Evolutionary conservation across 2,113 vertebrate species (phyloP).

Genomic region (Sylvietta virens): DNA sequence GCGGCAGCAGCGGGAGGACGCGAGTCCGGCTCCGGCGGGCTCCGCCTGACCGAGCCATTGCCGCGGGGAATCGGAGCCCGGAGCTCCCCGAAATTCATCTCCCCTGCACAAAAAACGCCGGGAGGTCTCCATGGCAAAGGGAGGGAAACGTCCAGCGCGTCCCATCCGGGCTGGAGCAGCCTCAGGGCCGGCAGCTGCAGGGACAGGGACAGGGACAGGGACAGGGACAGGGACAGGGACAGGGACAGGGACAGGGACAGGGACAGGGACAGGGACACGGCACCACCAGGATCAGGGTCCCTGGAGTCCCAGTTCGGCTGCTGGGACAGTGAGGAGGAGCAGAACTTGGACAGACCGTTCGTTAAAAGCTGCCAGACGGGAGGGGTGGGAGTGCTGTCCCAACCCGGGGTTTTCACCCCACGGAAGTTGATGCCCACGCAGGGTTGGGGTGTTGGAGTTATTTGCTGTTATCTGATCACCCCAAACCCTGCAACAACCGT

Average conservation of each 20-base stretch:
- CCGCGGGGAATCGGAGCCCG: constrained; percentile 30
- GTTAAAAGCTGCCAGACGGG: background rate
- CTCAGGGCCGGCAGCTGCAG: background rate
- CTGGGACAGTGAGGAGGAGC: background rate
- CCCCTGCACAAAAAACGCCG: background rate
- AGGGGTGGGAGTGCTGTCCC: background rate
- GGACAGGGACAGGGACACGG: background rate
- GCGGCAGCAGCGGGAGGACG: constrained; percentile 27
- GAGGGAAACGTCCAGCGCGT: background rate
- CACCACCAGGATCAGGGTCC: background rate
- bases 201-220: background rate
- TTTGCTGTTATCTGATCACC: background rate
- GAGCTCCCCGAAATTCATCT: constrained; percentile 49
- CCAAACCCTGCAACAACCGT: accelerated
- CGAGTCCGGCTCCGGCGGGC: constrained; percentile 2
- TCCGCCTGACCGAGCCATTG: constrained; percentile 13
- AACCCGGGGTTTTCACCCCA: too few relatives aligned
- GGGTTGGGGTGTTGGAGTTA: accelerated
- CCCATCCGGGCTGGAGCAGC: background rate
- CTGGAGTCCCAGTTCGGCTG: accelerated
- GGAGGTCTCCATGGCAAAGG: background rate
- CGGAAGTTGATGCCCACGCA: accelerated
- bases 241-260: background rate
- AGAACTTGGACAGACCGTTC: accelerated
- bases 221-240: background rate